Percentiles rank a stretch among this genome's conserved stretches.
phyloP scores from a whole-genome alignment of 2,888 invertebrate genomes.

The Xanthia icteritia region DNA sequence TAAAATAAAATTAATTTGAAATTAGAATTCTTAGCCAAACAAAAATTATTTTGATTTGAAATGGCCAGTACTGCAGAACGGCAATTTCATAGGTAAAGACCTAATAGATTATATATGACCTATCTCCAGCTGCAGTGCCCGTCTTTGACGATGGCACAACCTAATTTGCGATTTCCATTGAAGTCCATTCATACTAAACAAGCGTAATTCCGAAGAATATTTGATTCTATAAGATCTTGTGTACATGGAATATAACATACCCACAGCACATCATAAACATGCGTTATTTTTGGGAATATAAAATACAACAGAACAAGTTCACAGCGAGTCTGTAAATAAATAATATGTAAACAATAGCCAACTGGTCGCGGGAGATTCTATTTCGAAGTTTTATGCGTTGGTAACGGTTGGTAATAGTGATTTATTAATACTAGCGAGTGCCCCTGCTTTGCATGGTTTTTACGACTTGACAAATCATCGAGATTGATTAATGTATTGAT shows the following conservation, averaged over 20 bases:
- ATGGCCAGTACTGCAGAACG: no score
- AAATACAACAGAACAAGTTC: conserved; percentile 58
- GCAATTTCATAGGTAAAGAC: no score
- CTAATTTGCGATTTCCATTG: no score
- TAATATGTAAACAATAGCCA: conserved; percentile 61
- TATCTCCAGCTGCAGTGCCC: no score
- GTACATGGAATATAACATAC: not conserved
- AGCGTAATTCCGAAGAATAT: not conserved
- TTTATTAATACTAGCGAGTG: not conserved
- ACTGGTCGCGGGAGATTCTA: conserved; percentile 55
- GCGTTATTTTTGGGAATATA: conserved; percentile 61
- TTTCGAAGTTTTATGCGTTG: conserved; percentile 54
- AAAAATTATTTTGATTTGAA: no score
- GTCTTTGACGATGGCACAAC: not conserved
- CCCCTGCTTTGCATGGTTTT: not conserved
- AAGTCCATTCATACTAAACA: not conserved
- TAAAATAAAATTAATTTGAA: no score
- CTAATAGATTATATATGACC: no score
- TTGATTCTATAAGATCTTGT: not conserved
- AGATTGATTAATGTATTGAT: no score
- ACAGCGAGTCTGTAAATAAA: conserved; percentile 60
- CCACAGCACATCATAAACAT: conserved; percentile 32
- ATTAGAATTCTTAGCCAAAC: no score
- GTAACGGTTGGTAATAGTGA: not conserved
- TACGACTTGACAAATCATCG: not conserved